Percentiles rank a stretch among this genome's conserved stretches.
phyloP scores from a whole-genome alignment of 2,888 invertebrate genomes.

The Drosophila sordidula region DNA sequence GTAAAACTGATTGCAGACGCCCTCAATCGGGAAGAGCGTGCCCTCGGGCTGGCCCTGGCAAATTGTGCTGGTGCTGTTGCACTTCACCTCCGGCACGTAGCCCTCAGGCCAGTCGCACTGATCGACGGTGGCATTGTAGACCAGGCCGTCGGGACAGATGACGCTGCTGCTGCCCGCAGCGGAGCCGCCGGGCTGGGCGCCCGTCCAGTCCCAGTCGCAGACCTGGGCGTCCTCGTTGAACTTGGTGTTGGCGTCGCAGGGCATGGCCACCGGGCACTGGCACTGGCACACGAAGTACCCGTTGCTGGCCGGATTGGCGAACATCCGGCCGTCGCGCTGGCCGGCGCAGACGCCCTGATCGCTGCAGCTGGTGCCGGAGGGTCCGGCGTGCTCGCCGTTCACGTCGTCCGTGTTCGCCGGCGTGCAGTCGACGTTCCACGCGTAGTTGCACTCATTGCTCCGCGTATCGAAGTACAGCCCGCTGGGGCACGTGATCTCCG shows the following conservation, averaged over 20 bases:
- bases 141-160: slow-evolving; percentile 44
- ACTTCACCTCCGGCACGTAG: slow-evolving; percentile 60
- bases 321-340: slow-evolving; percentile 39
- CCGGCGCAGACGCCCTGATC: slow-evolving; percentile 42
- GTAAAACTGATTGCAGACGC: slow-evolving; percentile 64
- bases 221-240: slow-evolving; percentile 39
- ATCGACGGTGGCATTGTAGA: slow-evolving; percentile 62
- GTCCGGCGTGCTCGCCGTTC: slow-evolving; percentile 43
- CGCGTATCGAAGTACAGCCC: slow-evolving; percentile 66
- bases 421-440: slow-evolving; percentile 65
- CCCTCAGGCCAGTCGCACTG: slow-evolving; percentile 56
- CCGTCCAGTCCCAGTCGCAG: slow-evolving; percentile 47
- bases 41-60: slow-evolving; percentile 54
- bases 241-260: slow-evolving; percentile 35
- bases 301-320: slow-evolving; percentile 47
- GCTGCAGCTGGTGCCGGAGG: slow-evolving; percentile 63
- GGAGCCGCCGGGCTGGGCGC: background rate
- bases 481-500: slow-evolving; percentile 61
- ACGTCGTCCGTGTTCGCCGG: slow-evolving; percentile 5
- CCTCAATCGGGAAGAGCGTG: slow-evolving; percentile 52
- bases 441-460: slow-evolving; percentile 58
- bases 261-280: slow-evolving; percentile 62
- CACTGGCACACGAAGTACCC: slow-evolving; percentile 65
- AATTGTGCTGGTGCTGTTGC: slow-evolving; percentile 34
- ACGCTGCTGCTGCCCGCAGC: background rate